Conservation (phyloP, 2,888 invertebrate genomes). For the Cephus rjabovi region DNA sequence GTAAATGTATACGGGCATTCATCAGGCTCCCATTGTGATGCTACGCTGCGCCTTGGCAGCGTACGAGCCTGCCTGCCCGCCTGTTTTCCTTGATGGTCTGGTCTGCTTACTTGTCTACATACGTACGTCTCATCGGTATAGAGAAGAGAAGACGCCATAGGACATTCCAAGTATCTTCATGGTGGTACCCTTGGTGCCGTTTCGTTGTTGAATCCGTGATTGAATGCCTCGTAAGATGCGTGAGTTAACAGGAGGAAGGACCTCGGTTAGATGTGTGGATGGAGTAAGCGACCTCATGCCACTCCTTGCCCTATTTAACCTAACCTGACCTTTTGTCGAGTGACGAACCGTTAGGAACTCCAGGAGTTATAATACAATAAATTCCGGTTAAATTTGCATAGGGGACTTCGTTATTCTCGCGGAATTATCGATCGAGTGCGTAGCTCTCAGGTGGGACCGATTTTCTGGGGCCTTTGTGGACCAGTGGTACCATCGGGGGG, state of each 20-base stretch:
- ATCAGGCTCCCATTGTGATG: constrained; percentile 59
- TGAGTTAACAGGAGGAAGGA: not conserved
- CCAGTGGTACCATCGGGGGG: not conserved
- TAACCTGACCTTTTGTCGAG: not conserved
- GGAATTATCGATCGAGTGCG: constrained; percentile 60
- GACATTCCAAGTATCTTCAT: not conserved
- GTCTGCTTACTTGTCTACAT: not conserved
- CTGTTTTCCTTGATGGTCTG: constrained; percentile 5
- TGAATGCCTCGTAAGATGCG: not conserved
- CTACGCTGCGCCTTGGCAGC: constrained; percentile 40
- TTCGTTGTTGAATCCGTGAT: not conserved
- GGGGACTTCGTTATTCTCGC: constrained; percentile 57
- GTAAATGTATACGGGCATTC: constrained; percentile 64
- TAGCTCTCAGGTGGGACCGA: constrained; percentile 49
- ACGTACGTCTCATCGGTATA: not conserved
- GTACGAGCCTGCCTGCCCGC: constrained; percentile 15
- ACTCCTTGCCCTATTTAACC: not conserved
- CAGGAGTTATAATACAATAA: not conserved
- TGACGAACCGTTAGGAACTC: not conserved
- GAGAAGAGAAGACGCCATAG: not conserved
- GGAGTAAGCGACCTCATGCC: not conserved
- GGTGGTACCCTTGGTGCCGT: not conserved
- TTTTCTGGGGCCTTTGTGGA: not conserved
- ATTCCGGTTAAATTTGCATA: constrained; percentile 56
- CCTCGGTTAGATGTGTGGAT: not conserved